Evolutionary conservation across 2,113 vertebrate genomes (phyloP), one percentile per base, ranked within the genome.

Genomic region (Vulpes vulpes): DNA sequence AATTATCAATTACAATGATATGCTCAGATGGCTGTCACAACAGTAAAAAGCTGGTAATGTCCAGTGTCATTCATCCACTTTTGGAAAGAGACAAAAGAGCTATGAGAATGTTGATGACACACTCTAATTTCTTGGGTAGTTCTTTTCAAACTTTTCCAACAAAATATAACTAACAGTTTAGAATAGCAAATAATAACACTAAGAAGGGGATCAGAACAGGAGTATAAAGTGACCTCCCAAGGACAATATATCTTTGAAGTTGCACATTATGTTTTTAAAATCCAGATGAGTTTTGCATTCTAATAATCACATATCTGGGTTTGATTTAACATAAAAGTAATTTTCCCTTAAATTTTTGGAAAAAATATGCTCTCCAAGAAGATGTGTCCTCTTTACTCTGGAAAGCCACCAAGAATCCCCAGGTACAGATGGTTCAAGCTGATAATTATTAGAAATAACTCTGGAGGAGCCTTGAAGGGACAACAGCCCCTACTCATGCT

Each of bases 281-380:
- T 71, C 64, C 69, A 69, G 49, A 76, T 81, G 51, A 84, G 65
- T 87, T 82, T 91, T 90, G 10, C 10, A 53, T 91, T 55, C 20
- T 76, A 84, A 74, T 80, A 5, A 86, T 79, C 62, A 20, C 43
- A 32, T 57, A 78, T 91, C 85, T 96, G 55, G 3, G 32, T 89
- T 94, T 95, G 43, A 74, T 43, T 94, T 95, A 83, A 55, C 88
- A 88, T 78, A 65, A 62, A 95, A 97, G 27, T 85, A 94, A 69
- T 85, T 83, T 82, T 1, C 23, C 49, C 10, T 90, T 51, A 95
- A 96, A 92, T 69, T 90, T 11, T 74, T 83, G 59, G 5, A 23
- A 3, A 57, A 90, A 87, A 74, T 80, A 30, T 62, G 7, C 16
- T 69, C 32, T 94, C n/a, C 10, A 82, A 81, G 78, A 95, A 90